A percentile compares a stretch with the other conserved stretches of the same genome.
Evolutionary conservation across 1,140 invertebrate species (phyloP).

Genomic region (Drosophila bipectinata): DNA sequence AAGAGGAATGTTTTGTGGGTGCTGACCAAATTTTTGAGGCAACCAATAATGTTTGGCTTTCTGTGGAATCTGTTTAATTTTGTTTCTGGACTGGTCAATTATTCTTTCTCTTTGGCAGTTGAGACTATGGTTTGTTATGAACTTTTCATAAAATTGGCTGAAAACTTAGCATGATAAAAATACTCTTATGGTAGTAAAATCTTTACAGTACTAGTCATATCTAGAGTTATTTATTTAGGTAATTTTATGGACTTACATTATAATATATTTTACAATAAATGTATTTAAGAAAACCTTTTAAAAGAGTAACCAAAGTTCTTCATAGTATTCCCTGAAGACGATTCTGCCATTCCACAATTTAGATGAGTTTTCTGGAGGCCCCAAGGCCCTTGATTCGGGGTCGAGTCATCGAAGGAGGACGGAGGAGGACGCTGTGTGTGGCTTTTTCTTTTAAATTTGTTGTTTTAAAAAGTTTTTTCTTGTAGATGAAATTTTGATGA

Average conservation of each 20-base stretch:
- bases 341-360: slow-evolving; percentile 31
- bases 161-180: neutral
- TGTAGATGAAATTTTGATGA: slow-evolving; percentile 77
- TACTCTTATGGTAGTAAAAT: neutral
- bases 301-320: slow-evolving; percentile 26
- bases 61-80: slow-evolving; percentile 51
- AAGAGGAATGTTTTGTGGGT: slow-evolving; percentile 11
- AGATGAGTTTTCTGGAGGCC: slow-evolving; percentile 27
- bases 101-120: slow-evolving; percentile 13
- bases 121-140: slow-evolving; percentile 41
- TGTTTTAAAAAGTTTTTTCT: slow-evolving; percentile 75
- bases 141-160: slow-evolving; percentile 62
- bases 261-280: neutral
- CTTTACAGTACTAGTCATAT: neutral
- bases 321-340: neutral
- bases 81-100: slow-evolving; percentile 7
- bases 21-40: slow-evolving; percentile 1
- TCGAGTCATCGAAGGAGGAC: slow-evolving; percentile 11
- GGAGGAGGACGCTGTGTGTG: slow-evolving; percentile 52
- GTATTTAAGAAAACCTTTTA: neutral
- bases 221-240: neutral
- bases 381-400: slow-evolving; percentile 23
- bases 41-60: slow-evolving; percentile 8
- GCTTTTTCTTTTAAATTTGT: slow-evolving; percentile 58
- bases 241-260: neutral